A percentile compares a stretch with the other conserved stretches of the same genome.
Conservation (phyloP, 1,140 invertebrate species). For the Platyscapa corneri region DNA sequence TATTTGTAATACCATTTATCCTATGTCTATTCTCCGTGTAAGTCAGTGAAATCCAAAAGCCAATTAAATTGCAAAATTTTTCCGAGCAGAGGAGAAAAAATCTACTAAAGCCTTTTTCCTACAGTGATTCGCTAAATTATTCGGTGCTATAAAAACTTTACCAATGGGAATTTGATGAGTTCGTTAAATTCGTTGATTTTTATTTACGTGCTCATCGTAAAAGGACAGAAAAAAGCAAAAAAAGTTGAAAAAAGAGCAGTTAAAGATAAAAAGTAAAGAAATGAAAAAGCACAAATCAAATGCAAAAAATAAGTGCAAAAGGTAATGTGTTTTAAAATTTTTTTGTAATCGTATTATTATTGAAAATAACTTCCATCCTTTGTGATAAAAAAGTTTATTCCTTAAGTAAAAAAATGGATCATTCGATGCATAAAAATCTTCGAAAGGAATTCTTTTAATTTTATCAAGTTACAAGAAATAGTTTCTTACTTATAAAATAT, state of each 20-base stretch:
- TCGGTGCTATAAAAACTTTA: conserved; percentile 6
- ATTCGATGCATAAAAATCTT: too few relatives aligned
- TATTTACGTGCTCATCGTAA: not conserved
- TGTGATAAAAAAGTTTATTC: too few relatives aligned
- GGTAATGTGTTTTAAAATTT: too few relatives aligned
- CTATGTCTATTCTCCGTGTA: not conserved
- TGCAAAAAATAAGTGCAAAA: too few relatives aligned
- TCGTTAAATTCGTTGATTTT: conserved; percentile 1
- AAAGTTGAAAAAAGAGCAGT: not conserved
- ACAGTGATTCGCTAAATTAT: not conserved
- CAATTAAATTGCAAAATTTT: not conserved
- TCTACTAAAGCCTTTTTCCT: not conserved
- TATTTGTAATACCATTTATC: too few relatives aligned
- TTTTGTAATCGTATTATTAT: too few relatives aligned
- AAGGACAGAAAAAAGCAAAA: not conserved
- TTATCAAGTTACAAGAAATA: too few relatives aligned
- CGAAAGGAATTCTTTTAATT: too few relatives aligned
- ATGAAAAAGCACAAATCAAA: too few relatives aligned
- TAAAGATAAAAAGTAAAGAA: not conserved
- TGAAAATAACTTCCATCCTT: too few relatives aligned
- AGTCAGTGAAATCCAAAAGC: not conserved
- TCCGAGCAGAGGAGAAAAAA: not conserved
- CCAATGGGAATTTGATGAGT: conserved; percentile 27
- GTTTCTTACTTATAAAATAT: too few relatives aligned
- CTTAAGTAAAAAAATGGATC: too few relatives aligned